Conservation (phyloP, 1,140 invertebrate genomes). For the Holcopasites calliopsidis region DNA sequence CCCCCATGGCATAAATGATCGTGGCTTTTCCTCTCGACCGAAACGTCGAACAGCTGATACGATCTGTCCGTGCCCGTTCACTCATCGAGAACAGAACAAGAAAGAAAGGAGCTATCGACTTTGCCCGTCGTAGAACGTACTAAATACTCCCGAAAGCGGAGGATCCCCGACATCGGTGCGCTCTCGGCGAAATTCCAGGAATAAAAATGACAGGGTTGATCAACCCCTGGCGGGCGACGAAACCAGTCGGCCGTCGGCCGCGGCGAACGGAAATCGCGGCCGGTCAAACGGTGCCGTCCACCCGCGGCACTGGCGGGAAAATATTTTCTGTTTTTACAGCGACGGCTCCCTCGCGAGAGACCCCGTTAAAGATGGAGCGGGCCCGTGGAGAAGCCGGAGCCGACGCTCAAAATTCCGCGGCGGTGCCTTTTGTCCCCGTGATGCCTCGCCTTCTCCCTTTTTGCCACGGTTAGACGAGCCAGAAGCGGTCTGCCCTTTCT, state of each 20-base stretch:
- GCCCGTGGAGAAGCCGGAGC: conserved; percentile 52
- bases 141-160: too few relatives aligned
- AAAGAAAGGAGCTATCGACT: too few relatives aligned
- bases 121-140: too few relatives aligned
- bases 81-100: not conserved
- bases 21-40: conserved; percentile 43
- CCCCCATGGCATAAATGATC: conserved; percentile 57
- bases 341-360: conserved; percentile 34
- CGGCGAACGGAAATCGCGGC: conserved; percentile 41
- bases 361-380: conserved; percentile 44
- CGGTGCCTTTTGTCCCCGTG: conserved; percentile 77
- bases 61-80: not conserved
- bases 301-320: conserved; percentile 51
- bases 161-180: too few relatives aligned
- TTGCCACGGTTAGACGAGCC: conserved; percentile 55
- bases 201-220: too few relatives aligned
- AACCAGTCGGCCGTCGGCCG: too few relatives aligned
- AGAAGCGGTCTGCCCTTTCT: conserved; percentile 56
- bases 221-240: too few relatives aligned
- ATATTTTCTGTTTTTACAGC: conserved; percentile 77
- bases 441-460: conserved; percentile 62
- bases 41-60: conserved; percentile 53
- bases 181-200: too few relatives aligned
- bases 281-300: conserved; percentile 25
- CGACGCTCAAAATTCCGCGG: conserved; percentile 78